Evolutionary conservation across 2,113 vertebrate species (phyloP).

Genomic region (Mandrillus leucophaeus): DNA sequence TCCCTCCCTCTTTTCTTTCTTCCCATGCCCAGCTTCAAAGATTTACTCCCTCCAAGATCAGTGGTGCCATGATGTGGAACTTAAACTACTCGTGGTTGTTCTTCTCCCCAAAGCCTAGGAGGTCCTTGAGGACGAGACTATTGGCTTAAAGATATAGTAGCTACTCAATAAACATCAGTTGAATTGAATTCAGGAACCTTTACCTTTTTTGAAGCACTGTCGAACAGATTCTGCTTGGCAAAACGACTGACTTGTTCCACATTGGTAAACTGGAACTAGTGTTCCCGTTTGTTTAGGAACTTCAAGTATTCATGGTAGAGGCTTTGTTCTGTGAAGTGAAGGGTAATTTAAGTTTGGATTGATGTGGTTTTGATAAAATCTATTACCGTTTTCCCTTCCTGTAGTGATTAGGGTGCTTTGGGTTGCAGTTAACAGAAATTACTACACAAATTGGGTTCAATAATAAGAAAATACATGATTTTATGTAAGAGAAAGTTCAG

Average conservation of each 20-base stretch:
- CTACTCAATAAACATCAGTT: neutral
- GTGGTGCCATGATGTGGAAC: neutral
- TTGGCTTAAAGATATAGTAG: neutral
- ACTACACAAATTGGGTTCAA: neutral
- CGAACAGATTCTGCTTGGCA: neutral
- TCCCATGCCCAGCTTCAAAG: neutral
- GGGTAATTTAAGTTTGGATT: neutral
- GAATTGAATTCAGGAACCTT: neutral
- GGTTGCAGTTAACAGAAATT: neutral
- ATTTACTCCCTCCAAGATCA: neutral
- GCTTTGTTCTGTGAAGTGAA: neutral
- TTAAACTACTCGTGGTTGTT: neutral
- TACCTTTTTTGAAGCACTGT: slow-evolving; percentile 6
- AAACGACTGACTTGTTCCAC: neutral
- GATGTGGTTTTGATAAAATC: slow-evolving; percentile 30
- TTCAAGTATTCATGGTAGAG: neutral
- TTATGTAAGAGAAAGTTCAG: neutral
- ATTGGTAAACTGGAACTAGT: neutral
- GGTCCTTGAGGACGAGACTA: neutral
- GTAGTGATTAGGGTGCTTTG: neutral
- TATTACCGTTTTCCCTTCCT: neutral
- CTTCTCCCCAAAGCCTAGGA: neutral
- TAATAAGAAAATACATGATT: neutral
- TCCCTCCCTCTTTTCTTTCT: neutral
- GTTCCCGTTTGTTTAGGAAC: neutral